Base-by-base conservation (phyloP, 2,888 invertebrate genomes). In the Pterobdella sp. region DNA sequence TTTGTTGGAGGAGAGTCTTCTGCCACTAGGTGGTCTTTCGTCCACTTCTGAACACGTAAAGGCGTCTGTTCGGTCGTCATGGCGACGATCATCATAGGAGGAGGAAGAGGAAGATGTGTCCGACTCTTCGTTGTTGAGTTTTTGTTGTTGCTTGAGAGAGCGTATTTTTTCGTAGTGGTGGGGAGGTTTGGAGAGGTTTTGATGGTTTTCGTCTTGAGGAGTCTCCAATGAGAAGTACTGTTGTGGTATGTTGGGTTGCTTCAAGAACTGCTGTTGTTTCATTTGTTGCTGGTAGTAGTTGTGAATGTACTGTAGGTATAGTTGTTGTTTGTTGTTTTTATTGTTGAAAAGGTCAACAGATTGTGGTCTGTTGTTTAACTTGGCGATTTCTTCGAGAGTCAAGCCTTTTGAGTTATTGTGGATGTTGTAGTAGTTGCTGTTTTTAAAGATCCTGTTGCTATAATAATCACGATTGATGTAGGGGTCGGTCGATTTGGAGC, bases 21-120 rank as follows among this genome's bases (percentile, higher is more conserved):
- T 22, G 29, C 34, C 29, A 64, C 35, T 64, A 0, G 68, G 65
- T 94, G 37, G 94, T 81, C 94, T 94, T 82, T 94, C 94, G 84
- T 96, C 96, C 81, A 94, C 94, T 86, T 95, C 95, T 0, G 95
- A 95, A 85, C 95, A 96, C 18, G 95, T 96, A 85, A 96, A 96
- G 79, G 94, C 94, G 82, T 96, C 95, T 3, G 90, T 91, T 77
- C 90, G 90, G 84, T 94, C 94, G 82, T 94, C 94, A 79, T 94
- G 35, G 36, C 56, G 56, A 31, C 56, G 72, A 82, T 83, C 1
- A 83, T 81, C 73, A 82, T 83, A 31, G 81, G 81, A 76, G 80
- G 81, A 35, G 82, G 82, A 64, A 83, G 83, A 70, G 81, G 77
- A 71, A 82, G 79, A 72, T 82, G 82, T 26, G 73, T 64, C 14